A percentile compares a stretch with the other conserved stretches of the same genome.
Conservation (phyloP, 2,113 vertebrate species). For the Zapus hudsonius region DNA sequence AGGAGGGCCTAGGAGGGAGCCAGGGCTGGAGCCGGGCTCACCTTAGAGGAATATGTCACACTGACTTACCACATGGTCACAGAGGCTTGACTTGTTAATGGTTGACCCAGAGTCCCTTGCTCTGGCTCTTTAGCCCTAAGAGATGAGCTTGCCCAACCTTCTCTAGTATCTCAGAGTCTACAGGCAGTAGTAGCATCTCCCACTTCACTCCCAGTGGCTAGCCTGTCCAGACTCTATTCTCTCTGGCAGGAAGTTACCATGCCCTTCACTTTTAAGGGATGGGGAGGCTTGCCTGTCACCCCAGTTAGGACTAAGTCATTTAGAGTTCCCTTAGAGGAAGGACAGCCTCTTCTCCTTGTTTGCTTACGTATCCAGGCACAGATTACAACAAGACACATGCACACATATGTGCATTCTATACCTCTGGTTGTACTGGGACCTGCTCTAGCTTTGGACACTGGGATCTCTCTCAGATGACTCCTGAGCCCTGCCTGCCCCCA, state of each 20-base stretch:
- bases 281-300: no score
- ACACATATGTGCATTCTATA: background rate
- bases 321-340: background rate
- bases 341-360: no score
- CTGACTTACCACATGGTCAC: background rate
- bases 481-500: background rate
- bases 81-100: background rate
- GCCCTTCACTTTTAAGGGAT: accelerated
- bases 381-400: no score
- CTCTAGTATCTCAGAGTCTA: no score
- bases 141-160: accelerated
- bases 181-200: accelerated
- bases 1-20: background rate
- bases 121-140: background rate
- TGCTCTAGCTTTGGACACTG: accelerated
- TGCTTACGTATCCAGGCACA: background rate
- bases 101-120: background rate
- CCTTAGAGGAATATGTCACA: background rate
- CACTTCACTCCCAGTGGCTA: no score
- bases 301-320: background rate
- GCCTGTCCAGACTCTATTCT: background rate
- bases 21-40: background rate
- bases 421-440: accelerated
- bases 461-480: background rate
- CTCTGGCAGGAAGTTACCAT: background rate